Conservation (phyloP, 2,797 vertebrate genomes). For the Brotula barbata region DNA sequence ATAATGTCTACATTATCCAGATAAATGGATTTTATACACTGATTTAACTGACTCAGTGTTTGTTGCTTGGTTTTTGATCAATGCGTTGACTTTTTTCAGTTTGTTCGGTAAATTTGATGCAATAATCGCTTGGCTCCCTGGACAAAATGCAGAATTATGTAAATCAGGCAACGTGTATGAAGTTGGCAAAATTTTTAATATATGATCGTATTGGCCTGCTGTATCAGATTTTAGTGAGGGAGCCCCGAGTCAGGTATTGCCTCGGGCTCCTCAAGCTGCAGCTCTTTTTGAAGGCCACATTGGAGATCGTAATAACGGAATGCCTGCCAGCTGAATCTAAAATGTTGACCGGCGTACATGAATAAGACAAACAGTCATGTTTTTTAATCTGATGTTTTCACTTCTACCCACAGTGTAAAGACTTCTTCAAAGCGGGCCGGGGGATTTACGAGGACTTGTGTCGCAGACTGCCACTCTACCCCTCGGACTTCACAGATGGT, state of each 20-base stretch:
- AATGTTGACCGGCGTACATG: not conserved
- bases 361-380: not conserved
- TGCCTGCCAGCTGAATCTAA: not conserved
- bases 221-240: not conserved
- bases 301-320: not conserved
- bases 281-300: not conserved
- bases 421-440: slow-evolving; percentile 87
- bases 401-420: slow-evolving; percentile 74
- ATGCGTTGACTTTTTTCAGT: too few relatives aligned
- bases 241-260: slow-evolving; percentile 11
- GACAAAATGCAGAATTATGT: too few relatives aligned
- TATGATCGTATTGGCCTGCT: not conserved
- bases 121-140: too few relatives aligned
- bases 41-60: too few relatives aligned
- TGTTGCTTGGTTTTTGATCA: too few relatives aligned
- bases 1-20: too few relatives aligned
- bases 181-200: not conserved
- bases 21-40: too few relatives aligned
- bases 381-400: slow-evolving; percentile 26
- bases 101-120: slow-evolving; percentile 47
- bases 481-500: slow-evolving; percentile 90
- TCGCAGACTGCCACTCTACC: slow-evolving; percentile 87
- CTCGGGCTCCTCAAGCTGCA: not conserved
- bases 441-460: slow-evolving; percentile 92
- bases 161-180: too few relatives aligned